A percentile compares a stretch with the other conserved stretches of the same genome.
These are phyloP conservation scores for Oscheius myriophilus DNA, from an alignment of 2,888 invertebrate genomes.

Conservation along the genomic window DNA sequence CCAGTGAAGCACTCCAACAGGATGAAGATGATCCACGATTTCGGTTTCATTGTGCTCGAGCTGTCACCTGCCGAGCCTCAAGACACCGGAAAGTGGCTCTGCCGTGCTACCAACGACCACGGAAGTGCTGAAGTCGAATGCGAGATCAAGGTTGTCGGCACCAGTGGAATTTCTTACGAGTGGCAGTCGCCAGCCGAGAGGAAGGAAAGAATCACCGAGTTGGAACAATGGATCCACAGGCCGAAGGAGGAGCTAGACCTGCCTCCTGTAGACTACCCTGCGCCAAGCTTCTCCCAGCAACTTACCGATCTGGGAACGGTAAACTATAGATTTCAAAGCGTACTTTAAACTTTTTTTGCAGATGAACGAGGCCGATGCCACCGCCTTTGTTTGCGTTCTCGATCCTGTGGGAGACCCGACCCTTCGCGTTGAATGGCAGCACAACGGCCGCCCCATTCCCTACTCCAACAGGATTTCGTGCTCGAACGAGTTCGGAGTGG, in stretches of 20 bases:
- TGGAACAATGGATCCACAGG: slow-evolving; percentile 88
- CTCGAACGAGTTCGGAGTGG: slow-evolving; percentile 94
- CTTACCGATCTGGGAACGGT: slow-evolving; percentile 83
- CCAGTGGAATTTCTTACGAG: slow-evolving; percentile 66
- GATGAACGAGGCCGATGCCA: slow-evolving; percentile 82
- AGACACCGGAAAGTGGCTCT: slow-evolving; percentile 86
- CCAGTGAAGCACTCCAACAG: slow-evolving; percentile 78
- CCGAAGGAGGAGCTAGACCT: slow-evolving; percentile 65
- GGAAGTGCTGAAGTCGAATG: slow-evolving; percentile 94
- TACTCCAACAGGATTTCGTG: slow-evolving; percentile 62
- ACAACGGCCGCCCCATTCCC: slow-evolving; percentile 83
- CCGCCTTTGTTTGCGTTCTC: slow-evolving; percentile 90
- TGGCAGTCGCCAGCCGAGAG: slow-evolving; percentile 68
- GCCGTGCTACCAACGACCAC: slow-evolving; percentile 89
- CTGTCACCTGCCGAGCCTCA: slow-evolving; percentile 86
- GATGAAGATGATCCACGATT: slow-evolving; percentile 81
- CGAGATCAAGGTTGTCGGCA: slow-evolving; percentile 62
- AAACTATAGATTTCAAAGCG: slow-evolving; percentile 25
- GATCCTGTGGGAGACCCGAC: slow-evolving; percentile 85
- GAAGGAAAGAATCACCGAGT: slow-evolving; percentile 85
- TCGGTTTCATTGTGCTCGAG: slow-evolving; percentile 92
- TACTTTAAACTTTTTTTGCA: slow-evolving; percentile 18
- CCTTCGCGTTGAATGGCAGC: slow-evolving; percentile 94
- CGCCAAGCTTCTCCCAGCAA: slow-evolving; percentile 89
- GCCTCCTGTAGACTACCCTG: slow-evolving; percentile 64